A percentile compares a stretch with the other conserved stretches of the same genome.
Conservation (phyloP, 2,888 invertebrate genomes). For the Colletes collaris region DNA sequence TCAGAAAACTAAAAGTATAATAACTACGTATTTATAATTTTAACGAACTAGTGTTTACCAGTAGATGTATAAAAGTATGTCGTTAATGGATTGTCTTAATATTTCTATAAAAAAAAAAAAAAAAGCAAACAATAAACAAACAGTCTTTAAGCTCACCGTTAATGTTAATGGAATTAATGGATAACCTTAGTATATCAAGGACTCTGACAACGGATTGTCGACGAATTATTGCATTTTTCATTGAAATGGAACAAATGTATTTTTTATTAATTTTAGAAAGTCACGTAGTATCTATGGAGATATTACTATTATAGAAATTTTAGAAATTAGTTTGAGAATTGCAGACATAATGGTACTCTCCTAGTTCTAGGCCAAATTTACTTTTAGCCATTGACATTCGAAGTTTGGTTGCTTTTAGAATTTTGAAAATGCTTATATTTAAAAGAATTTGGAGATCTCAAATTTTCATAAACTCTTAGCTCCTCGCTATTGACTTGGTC, state of each 20-base stretch:
- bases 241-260: constrained; percentile 49
- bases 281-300: constrained; percentile 36
- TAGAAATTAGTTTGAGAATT: constrained; percentile 55
- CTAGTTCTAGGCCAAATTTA: constrained; percentile 64
- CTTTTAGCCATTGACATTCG: constrained; percentile 66
- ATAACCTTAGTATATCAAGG: constrained; percentile 30
- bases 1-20: constrained; percentile 67
- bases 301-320: constrained; percentile 39
- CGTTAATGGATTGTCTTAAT: constrained; percentile 36
- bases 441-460: constrained; percentile 59
- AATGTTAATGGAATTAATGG: constrained; percentile 12
- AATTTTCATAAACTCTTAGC: constrained; percentile 59
- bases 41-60: constrained; percentile 56
- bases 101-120: constrained; percentile 1
- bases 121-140: not conserved
- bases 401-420: constrained; percentile 61
- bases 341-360: constrained; percentile 71
- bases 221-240: constrained; percentile 38
- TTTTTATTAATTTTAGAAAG: constrained; percentile 60
- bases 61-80: constrained; percentile 49
- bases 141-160: constrained; percentile 24
- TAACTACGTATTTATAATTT: constrained; percentile 66
- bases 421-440: constrained; percentile 46
- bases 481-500: constrained; percentile 51
- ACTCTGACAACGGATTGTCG: constrained; percentile 28